Percentiles rank a stretch among this genome's conserved stretches.
phyloP scores from a whole-genome alignment of 2,888 invertebrate genomes.

The Noctua comes region DNA sequence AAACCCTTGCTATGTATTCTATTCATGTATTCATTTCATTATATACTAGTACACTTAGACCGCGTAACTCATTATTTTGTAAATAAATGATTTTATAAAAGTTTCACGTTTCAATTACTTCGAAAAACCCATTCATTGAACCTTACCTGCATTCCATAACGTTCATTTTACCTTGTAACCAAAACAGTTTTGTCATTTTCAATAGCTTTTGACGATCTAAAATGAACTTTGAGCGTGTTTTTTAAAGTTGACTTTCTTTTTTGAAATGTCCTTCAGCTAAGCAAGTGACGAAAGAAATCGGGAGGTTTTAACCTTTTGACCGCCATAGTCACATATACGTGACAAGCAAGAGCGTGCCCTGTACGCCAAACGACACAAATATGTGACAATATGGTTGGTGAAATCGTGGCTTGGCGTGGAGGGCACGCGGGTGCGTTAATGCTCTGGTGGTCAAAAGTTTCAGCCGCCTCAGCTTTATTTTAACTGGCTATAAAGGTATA shows the following conservation, averaged over 20 bases:
- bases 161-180: not conserved
- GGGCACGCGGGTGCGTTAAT: too few relatives aligned
- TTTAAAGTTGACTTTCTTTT: not conserved
- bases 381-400: too few relatives aligned
- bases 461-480: too few relatives aligned
- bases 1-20: slow-evolving; percentile 24
- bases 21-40: slow-evolving; percentile 23
- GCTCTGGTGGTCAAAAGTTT: too few relatives aligned
- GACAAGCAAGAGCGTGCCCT: too few relatives aligned
- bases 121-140: not conserved
- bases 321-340: too few relatives aligned
- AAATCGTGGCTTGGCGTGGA: too few relatives aligned
- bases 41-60: slow-evolving; percentile 38
- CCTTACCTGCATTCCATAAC: not conserved
- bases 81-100: slow-evolving; percentile 58
- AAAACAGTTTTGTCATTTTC: not conserved
- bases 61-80: slow-evolving; percentile 56
- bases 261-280: not conserved
- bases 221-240: not conserved
- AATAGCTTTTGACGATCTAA: not conserved
- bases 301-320: too few relatives aligned
- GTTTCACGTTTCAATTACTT: not conserved
- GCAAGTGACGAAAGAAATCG: not conserved
- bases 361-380: too few relatives aligned
- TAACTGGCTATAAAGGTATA: too few relatives aligned